A percentile compares a stretch with the other conserved stretches of the same genome.
These are phyloP conservation scores for Ormyrus thymus DNA, from an alignment of 2,888 invertebrate genomes.

Conservation along the genomic window DNA sequence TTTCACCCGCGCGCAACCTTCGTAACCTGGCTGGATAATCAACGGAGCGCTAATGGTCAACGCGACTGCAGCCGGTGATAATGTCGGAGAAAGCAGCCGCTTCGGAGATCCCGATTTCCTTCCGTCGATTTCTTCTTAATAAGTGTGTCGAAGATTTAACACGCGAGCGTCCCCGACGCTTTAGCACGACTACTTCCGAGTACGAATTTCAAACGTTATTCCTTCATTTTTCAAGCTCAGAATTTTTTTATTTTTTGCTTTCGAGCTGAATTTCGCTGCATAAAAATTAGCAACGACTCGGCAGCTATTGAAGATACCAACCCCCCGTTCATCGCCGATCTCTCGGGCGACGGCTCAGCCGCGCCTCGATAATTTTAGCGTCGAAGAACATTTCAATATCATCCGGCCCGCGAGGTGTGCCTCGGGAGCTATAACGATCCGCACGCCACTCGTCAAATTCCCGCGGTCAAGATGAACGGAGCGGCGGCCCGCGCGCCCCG, in stretches of 20 bases:
- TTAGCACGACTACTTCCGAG: too few relatives aligned
- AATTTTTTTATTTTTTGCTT: not conserved
- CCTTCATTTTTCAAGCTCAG: too few relatives aligned
- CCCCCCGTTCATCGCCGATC: not conserved
- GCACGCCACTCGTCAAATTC: too few relatives aligned
- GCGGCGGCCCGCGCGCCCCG: too few relatives aligned
- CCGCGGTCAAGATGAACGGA: too few relatives aligned
- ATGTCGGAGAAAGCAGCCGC: constrained; percentile 12
- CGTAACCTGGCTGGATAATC: constrained; percentile 29
- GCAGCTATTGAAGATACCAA: too few relatives aligned
- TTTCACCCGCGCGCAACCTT: constrained; percentile 5
- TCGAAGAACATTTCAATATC: constrained; percentile 43
- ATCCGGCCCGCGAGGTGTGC: not conserved
- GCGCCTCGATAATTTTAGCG: constrained; percentile 25
- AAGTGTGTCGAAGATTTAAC: not conserved
- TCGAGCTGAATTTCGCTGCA: not conserved
- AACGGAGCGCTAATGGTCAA: constrained; percentile 18
- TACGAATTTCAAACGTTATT: too few relatives aligned
- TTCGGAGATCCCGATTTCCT: constrained; percentile 4
- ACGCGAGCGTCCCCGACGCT: too few relatives aligned
- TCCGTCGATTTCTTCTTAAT: constrained; percentile 4
- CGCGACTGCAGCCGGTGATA: not conserved
- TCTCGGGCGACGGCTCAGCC: not conserved
- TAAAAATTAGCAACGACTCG: too few relatives aligned
- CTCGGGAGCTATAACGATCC: not conserved